Evolutionary conservation across 1,140 invertebrate genomes (phyloP).

Genomic region (Drosophila baimaii): DNA sequence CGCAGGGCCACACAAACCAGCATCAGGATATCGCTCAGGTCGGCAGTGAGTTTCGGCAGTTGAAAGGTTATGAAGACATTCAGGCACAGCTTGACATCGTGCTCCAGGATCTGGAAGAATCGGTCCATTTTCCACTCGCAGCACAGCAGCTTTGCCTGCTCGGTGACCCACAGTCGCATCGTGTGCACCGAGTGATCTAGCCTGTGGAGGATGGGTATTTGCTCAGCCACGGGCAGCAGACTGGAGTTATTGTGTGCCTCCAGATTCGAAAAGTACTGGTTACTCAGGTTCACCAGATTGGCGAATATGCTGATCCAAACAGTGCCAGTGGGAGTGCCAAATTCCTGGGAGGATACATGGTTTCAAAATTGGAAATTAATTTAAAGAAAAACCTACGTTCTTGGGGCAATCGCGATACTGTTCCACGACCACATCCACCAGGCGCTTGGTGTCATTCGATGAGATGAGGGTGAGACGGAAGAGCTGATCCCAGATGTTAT

Average conservation of each 20-base stretch:
- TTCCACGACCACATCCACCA: slow-evolving; percentile 63
- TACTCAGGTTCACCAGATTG: slow-evolving; percentile 75
- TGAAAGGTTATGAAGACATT: slow-evolving; percentile 87
- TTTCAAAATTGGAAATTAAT: no score
- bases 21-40: slow-evolving; percentile 85
- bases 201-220: slow-evolving; percentile 91
- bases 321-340: slow-evolving; percentile 70
- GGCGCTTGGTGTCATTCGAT: slow-evolving; percentile 49
- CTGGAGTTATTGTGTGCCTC: slow-evolving; percentile 84
- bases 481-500: slow-evolving; percentile 90
- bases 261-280: slow-evolving; percentile 73
- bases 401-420: slow-evolving; percentile 68
- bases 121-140: slow-evolving; percentile 90
- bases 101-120: slow-evolving; percentile 87
- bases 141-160: slow-evolving; percentile 88
- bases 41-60: slow-evolving; percentile 85
- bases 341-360: slow-evolving; percentile 33
- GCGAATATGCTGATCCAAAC: slow-evolving; percentile 78
- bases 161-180: slow-evolving; percentile 89
- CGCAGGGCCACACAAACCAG: slow-evolving; percentile 90
- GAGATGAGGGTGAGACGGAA: slow-evolving; percentile 85
- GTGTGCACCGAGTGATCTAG: slow-evolving; percentile 91
- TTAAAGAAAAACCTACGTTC: slow-evolving; percentile 40
- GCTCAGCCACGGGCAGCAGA: slow-evolving; percentile 90
- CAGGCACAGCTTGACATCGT: slow-evolving; percentile 88